Conservation (phyloP, 2,797 vertebrate species). For the Enteromius viviparus region DNA sequence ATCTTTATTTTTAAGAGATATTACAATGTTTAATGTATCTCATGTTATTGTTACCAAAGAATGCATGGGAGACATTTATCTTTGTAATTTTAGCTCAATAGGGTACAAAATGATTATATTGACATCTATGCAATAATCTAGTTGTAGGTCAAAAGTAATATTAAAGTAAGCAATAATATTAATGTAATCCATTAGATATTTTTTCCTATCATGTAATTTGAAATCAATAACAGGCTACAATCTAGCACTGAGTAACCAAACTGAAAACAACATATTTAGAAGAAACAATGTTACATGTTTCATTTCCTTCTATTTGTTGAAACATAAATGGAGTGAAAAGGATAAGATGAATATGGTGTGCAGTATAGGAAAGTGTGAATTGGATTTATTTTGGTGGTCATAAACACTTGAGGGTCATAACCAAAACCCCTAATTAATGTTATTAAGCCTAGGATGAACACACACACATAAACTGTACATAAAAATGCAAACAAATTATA, state of each 20-base stretch:
- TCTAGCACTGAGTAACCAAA: neutral
- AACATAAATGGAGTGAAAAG: neutral
- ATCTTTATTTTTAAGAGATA: neutral
- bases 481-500: slow-evolving; percentile 62
- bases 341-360: neutral
- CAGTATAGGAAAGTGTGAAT: slow-evolving; percentile 28
- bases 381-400: slow-evolving; percentile 63
- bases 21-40: neutral
- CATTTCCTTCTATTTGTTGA: neutral
- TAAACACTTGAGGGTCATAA: slow-evolving; percentile 67
- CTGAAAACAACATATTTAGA: neutral
- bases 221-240: neutral
- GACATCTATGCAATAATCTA: neutral
- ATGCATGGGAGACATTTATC: neutral
- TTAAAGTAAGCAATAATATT: neutral
- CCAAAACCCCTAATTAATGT: slow-evolving; percentile 68
- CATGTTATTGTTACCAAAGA: neutral
- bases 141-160: neutral
- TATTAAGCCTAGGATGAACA: slow-evolving; percentile 56
- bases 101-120: too few relatives aligned
- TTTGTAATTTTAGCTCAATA: neutral
- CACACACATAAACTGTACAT: slow-evolving; percentile 53
- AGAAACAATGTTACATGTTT: neutral
- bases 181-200: neutral
- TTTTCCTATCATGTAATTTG: neutral